Conservation (phyloP, 2,113 vertebrate genomes). For the Pampusana beccarii region DNA sequence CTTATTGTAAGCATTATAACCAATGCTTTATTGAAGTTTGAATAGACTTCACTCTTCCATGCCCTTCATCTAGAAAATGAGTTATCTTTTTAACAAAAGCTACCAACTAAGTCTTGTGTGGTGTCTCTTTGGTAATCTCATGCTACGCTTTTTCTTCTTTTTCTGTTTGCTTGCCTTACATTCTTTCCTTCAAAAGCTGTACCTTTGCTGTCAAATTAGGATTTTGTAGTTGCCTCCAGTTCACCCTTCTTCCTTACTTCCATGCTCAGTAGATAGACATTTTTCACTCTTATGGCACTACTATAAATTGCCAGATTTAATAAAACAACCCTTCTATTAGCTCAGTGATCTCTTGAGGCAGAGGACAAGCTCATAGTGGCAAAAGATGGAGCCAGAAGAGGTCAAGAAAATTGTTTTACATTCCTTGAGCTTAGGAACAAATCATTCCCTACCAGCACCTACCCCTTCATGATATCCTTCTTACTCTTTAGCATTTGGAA, state of each 20-base stretch:
- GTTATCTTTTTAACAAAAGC: neutral
- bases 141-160: neutral
- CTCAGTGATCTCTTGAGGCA: neutral
- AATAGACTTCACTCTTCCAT: neutral
- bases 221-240: constrained; percentile 2
- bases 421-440: neutral
- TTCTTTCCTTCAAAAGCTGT: neutral
- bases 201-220: neutral
- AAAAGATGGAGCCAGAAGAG: neutral
- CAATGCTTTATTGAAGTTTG: neutral
- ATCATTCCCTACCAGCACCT: neutral
- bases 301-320: neutral
- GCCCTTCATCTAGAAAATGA: constrained; percentile 10
- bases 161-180: neutral
- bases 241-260: neutral
- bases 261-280: neutral
- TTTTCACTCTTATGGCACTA: neutral
- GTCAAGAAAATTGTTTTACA: neutral
- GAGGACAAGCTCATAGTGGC: neutral
- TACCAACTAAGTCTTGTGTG: rapidly evolving
- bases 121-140: neutral
- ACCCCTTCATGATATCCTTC: neutral
- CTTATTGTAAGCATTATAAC: neutral
- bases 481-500: neutral
- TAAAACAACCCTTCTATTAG: constrained; percentile 15